Conservation (phyloP, 1,140 invertebrate genomes). For the Drosophila lacertosa region DNA sequence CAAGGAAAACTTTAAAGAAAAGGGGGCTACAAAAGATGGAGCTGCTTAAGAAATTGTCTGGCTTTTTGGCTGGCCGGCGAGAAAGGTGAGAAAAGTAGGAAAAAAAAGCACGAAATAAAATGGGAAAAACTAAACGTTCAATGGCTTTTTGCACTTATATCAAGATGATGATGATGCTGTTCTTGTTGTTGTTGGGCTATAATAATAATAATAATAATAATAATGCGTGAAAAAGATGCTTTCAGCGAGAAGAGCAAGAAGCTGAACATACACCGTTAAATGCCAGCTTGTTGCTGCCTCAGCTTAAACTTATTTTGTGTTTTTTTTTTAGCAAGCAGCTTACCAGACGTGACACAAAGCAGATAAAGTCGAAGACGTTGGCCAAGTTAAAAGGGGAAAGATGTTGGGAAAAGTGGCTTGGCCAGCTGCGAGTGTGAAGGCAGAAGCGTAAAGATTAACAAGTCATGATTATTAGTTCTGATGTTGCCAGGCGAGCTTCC, state of each 20-base stretch:
- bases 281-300: conserved; percentile 27
- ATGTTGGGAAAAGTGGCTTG: background rate
- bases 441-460: conserved; percentile 75
- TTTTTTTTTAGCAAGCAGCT: conserved; percentile 16
- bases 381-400: background rate
- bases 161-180: conserved; percentile 33
- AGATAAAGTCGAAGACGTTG: conserved; percentile 4
- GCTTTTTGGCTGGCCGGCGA: too few relatives aligned
- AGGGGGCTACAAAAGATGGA: background rate
- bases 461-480: conserved; percentile 78
- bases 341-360: conserved; percentile 20
- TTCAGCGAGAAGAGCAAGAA: conserved; percentile 1
- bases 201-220: conserved; percentile 41
- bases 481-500: background rate
- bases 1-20: conserved; percentile 20
- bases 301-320: background rate
- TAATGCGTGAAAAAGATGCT: conserved; percentile 60
- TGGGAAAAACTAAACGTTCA: conserved; percentile 40
- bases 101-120: conserved; percentile 19
- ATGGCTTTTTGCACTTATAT: conserved; percentile 69
- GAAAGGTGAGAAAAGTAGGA: conserved; percentile 10
- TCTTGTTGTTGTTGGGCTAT: conserved; percentile 21
- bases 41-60: conserved; percentile 10
- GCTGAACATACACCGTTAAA: conserved; percentile 57
- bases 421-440: conserved; percentile 39